These are phyloP conservation scores for Nesidiocoris tenuis DNA, from an alignment of 2,888 invertebrate genomes.

Conservation along the genomic window DNA sequence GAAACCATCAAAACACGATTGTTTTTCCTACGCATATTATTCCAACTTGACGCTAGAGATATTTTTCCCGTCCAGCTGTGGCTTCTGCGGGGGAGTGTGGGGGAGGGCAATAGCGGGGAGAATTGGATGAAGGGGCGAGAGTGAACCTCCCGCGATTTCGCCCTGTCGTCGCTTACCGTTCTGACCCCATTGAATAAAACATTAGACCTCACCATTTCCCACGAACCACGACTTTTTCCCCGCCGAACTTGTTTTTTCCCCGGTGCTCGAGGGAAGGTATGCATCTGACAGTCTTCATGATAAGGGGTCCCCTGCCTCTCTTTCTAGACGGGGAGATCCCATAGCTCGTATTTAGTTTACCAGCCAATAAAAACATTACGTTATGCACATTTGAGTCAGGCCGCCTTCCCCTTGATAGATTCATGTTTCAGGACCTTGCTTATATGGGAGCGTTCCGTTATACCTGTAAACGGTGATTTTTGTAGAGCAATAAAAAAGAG, in stretches of 20 bases:
- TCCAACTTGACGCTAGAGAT: background rate
- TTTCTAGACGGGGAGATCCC: background rate
- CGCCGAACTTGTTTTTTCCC: background rate
- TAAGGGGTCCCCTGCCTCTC: background rate
- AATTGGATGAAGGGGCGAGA: background rate
- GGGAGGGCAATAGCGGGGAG: background rate
- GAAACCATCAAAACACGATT: background rate
- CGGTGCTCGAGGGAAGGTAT: background rate
- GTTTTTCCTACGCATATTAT: background rate
- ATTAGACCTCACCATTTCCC: background rate
- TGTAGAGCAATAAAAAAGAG: too few species aligned
- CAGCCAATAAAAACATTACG: background rate
- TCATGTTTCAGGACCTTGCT: too few species aligned
- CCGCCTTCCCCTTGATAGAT: too few species aligned
- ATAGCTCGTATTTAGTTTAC: background rate
- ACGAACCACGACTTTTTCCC: background rate
- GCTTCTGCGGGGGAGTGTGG: background rate
- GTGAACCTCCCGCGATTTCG: background rate
- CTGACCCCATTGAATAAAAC: background rate
- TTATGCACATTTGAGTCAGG: background rate
- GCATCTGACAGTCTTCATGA: background rate
- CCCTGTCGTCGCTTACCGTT: background rate
- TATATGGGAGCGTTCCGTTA: too few species aligned
- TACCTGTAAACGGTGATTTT: too few species aligned
- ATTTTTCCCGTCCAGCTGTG: background rate